These are phyloP conservation scores for Bufotes viridis DNA, from an alignment of 2,797 vertebrate species.

Conservation along the genomic window DNA sequence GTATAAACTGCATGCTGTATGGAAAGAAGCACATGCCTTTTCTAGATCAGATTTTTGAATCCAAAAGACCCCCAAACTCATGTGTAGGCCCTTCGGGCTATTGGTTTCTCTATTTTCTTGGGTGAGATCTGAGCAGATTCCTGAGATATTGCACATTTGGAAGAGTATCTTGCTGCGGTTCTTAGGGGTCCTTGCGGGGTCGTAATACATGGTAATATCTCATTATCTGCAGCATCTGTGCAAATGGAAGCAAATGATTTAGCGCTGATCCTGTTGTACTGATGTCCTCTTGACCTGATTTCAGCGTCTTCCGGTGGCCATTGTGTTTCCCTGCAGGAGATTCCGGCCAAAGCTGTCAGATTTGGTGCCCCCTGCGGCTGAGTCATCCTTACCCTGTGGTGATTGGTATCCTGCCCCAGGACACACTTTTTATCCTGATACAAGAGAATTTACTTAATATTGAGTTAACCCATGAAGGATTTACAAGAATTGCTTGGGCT, in stretches of 20 bases:
- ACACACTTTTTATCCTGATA: neutral
- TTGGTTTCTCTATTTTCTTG: too few species aligned
- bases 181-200: neutral
- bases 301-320: neutral
- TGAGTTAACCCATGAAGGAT: too few species aligned
- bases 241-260: neutral
- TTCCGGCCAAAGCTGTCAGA: neutral
- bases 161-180: neutral
- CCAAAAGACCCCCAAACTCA: too few species aligned
- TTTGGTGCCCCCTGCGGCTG: constrained; percentile 4
- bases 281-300: constrained; percentile 21
- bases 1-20: too few species aligned
- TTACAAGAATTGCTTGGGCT: too few species aligned
- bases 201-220: neutral
- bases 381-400: constrained; percentile 13
- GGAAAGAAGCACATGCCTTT: too few species aligned
- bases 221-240: constrained; percentile 15
- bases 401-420: constrained; percentile 1
- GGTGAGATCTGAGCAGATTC: too few species aligned
- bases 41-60: too few species aligned
- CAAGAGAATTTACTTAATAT: too few species aligned
- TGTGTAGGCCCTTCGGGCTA: too few species aligned
- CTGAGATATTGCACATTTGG: too few species aligned
- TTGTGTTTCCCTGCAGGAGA: neutral
- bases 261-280: neutral